phyloP scores from a whole-genome alignment of 2,113 vertebrate species.

The Oryzias curvinotus region DNA sequence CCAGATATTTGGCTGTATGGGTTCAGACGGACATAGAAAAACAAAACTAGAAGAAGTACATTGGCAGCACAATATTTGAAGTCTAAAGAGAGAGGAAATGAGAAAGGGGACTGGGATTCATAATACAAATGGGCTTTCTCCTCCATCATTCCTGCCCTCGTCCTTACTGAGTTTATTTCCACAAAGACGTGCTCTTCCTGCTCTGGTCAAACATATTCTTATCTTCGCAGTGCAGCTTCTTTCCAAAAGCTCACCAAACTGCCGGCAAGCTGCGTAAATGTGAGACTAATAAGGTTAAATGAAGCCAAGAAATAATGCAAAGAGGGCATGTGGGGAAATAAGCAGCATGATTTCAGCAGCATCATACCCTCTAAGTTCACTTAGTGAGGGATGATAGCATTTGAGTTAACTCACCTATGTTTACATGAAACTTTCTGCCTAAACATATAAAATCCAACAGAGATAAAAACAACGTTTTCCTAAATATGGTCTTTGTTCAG shows the following conservation, averaged over 20 bases:
- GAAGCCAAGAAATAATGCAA: slow-evolving; percentile 40
- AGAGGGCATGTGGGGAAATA: slow-evolving; percentile 27
- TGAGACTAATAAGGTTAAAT: slow-evolving; percentile 45
- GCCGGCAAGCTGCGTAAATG: slow-evolving; percentile 9
- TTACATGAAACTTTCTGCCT: slow-evolving; percentile 1
- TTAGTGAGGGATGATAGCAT: slow-evolving; percentile 16
- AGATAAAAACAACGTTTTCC: neutral
- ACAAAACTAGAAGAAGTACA: neutral
- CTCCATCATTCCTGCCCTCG: slow-evolving; percentile 19
- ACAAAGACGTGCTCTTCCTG: slow-evolving; percentile 18
- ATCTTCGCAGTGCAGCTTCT: slow-evolving; percentile 47
- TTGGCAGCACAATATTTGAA: neutral
- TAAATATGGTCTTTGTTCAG: neutral
- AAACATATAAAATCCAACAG: slow-evolving; percentile 4
- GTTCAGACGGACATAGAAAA: slow-evolving; percentile 4
- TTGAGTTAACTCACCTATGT: slow-evolving; percentile 35
- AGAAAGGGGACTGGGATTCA: neutral
- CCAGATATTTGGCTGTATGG: neutral
- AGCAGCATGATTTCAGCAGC: slow-evolving; percentile 8
- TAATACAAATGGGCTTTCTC: slow-evolving; percentile 14
- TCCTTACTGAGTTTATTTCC: slow-evolving; percentile 19
- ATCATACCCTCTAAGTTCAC: slow-evolving; percentile 22
- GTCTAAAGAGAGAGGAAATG: neutral
- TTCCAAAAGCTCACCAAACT: slow-evolving; percentile 10
- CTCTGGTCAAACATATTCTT: slow-evolving; percentile 22